Conservation (phyloP, 2,888 invertebrate genomes). For the Scaptomyza caliginosa region DNA sequence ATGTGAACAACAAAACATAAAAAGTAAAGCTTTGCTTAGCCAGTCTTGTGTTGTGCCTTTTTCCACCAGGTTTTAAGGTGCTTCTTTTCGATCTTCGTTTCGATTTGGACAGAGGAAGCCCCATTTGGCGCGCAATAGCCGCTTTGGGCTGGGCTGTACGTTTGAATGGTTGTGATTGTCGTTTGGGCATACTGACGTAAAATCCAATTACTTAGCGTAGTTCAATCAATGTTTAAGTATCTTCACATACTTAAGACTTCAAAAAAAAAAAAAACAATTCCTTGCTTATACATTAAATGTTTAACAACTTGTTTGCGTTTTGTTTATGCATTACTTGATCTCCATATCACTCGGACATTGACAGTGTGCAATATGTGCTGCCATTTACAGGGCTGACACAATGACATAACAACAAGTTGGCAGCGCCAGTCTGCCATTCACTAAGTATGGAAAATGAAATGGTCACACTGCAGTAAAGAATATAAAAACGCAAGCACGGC, state of each 20-base stretch:
- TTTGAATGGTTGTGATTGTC: not conserved
- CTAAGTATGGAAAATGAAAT: not conserved
- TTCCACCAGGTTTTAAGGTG: not conserved
- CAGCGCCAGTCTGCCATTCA: conserved; percentile 15
- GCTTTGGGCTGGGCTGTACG: not conserved
- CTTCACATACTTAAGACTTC: too few relatives aligned
- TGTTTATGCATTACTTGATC: not conserved
- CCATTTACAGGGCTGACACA: not conserved
- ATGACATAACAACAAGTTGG: not conserved
- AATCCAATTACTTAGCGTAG: not conserved
- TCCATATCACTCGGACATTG: not conserved
- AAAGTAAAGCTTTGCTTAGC: not conserved
- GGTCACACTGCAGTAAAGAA: conserved; percentile 49
- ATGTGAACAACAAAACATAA: conserved; percentile 9
- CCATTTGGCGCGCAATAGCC: not conserved
- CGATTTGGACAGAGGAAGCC: too few relatives aligned
- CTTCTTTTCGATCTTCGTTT: not conserved
- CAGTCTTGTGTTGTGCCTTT: not conserved
- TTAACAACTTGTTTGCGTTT: not conserved
- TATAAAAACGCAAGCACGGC: conserved; percentile 51
- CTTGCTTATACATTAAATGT: not conserved
- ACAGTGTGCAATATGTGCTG: not conserved
- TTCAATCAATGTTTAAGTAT: too few relatives aligned
- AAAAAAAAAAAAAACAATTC: too few relatives aligned
- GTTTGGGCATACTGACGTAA: not conserved